Conservation (phyloP, 2,113 vertebrate genomes). For the Opisthocomus hoazin region DNA sequence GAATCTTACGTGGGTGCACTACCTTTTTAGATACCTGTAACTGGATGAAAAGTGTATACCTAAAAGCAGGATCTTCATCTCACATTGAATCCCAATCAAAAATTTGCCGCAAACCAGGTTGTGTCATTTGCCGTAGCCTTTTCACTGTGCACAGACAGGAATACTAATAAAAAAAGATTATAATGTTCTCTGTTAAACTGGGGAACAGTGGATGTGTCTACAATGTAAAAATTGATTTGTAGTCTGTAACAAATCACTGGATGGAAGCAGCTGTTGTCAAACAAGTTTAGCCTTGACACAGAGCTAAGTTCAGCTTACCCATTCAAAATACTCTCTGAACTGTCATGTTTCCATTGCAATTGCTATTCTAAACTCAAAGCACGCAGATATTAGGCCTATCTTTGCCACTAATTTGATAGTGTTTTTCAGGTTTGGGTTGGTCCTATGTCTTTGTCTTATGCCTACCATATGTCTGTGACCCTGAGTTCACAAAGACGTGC, state of each 20-base stretch:
- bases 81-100: neutral
- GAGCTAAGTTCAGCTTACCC: neutral
- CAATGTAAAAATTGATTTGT: neutral
- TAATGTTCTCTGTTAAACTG: neutral
- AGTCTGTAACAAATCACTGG: neutral
- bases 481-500: neutral
- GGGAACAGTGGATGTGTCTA: neutral
- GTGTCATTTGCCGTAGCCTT: neutral
- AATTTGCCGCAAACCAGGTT: neutral
- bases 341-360: neutral
- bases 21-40: neutral
- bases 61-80: neutral
- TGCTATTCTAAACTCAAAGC: neutral
- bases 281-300: neutral
- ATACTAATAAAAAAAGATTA: neutral
- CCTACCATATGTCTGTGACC: neutral
- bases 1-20: neutral
- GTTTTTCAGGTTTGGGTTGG: neutral
- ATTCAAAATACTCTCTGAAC: neutral
- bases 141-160: neutral
- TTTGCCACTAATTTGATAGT: neutral
- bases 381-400: neutral
- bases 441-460: fast-evolving
- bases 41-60: neutral
- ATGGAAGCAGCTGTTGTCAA: neutral